Evolutionary conservation across 2,113 vertebrate genomes (phyloP).

Genomic region (Macrotis lagotis): DNA sequence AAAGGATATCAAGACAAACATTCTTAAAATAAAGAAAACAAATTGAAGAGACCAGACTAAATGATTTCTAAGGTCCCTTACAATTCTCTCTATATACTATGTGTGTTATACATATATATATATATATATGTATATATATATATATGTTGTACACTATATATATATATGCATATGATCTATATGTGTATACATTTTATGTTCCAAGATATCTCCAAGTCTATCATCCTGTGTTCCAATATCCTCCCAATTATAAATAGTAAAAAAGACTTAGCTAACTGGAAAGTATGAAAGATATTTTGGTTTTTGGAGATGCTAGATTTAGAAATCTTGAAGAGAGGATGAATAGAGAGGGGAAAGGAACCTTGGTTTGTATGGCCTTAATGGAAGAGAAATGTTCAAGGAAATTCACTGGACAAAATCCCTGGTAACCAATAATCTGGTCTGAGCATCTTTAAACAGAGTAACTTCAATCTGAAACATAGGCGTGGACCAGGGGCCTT

Average conservation of each 20-base stretch:
- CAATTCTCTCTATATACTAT: too few species aligned
- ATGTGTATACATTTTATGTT: not conserved
- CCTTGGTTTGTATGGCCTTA: not conserved
- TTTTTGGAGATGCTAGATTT: slow-evolving; percentile 42
- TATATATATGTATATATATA: too few species aligned
- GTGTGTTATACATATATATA: too few species aligned
- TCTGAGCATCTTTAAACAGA: not conserved
- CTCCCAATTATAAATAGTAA: not conserved
- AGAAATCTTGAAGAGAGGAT: slow-evolving; percentile 19
- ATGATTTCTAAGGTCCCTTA: not conserved
- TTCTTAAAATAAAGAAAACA: not conserved
- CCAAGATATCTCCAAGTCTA: not conserved
- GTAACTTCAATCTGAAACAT: not conserved
- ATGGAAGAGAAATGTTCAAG: not conserved
- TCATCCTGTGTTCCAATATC: not conserved
- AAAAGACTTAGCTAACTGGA: not conserved
- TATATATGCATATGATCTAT: too few species aligned
- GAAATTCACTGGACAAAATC: not conserved
- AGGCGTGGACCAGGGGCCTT: not conserved
- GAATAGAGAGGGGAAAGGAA: not conserved
- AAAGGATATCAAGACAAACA: not conserved
- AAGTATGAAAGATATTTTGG: not conserved
- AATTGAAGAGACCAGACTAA: not conserved
- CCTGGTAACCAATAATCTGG: slow-evolving; percentile 13
- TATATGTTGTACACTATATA: too few species aligned